Base-by-base conservation (phyloP, 2,888 invertebrate genomes). In the Pteria penguin region DNA sequence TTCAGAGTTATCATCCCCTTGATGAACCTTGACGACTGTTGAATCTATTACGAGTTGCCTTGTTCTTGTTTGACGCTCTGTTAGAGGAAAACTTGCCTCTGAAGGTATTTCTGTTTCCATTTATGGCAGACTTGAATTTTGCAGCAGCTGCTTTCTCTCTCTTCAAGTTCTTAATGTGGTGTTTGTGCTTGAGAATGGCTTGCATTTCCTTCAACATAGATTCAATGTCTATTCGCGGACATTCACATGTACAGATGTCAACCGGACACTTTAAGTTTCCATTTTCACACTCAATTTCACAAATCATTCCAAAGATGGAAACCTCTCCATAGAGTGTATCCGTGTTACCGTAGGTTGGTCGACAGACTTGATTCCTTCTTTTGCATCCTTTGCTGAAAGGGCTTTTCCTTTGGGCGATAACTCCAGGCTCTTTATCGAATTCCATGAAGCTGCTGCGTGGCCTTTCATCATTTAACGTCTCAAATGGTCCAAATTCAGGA, bases 261-360 rank as follows among this genome's bases (percentile, higher is more conserved):
- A n/a, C 68, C n/a, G 68, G 68, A 14, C 68, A 68, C 57, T 68
- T 57, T 8, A 57, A 57, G 29, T 68, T 68, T 0, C 68, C 32
- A 22, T 52, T 32, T 14, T 26, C 32, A 57, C 68, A 68, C 32
- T 68, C 57, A 1, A 68, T 22, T 18, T 68, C 68, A 29, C 68
- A 68, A 24, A 68, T 68, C 68, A 68, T 68, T 32, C 55, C 52
- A 52, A 68, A 55, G 4, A 68, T 68, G 22, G 45, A 29, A n/a
- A 68, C 55, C 24, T 14, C 24, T 24, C 68, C 68, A 33, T 68
- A 68, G 2, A 68, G 57, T 11, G 68, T 68, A 11, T 29, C 24
- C 32, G 45, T 31, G 14, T 68, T 68, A 8, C 67, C 67, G 18
- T 68, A 68, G 18, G 29, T 31, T 8, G 68, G 68, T 4, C 24